Conservation (phyloP, 2,888 invertebrate genomes). For the Drosophila meridionalis region DNA sequence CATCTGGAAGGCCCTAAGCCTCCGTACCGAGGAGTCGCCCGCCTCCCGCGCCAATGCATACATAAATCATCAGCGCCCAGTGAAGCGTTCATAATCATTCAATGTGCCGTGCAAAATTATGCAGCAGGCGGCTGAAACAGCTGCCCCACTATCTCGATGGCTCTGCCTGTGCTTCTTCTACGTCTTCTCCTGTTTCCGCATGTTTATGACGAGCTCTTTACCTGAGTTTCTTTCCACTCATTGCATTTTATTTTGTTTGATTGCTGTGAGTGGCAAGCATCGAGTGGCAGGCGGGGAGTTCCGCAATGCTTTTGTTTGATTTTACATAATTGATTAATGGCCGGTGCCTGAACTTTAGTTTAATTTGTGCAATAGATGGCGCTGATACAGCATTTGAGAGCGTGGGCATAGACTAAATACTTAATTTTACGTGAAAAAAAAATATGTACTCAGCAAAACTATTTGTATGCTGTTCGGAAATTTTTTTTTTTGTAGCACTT, state of each 20-base stretch:
- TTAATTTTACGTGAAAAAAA: background rate
- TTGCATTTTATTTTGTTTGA: conserved; percentile 61
- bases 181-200: background rate
- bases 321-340: conserved; percentile 72
- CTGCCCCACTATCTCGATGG: conserved; percentile 5
- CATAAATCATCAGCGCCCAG: conserved; percentile 61
- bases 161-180: background rate
- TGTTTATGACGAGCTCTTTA: conserved; percentile 1
- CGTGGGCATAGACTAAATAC: background rate
- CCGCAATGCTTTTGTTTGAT: conserved; percentile 48
- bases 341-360: conserved; percentile 25
- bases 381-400: conserved; percentile 2
- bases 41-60: conserved; percentile 1
- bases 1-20: background rate
- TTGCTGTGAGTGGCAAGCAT: conserved; percentile 56
- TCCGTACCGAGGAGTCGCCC: background rate
- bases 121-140: conserved; percentile 40
- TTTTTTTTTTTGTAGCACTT: background rate
- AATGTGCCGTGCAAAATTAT: conserved; percentile 76
- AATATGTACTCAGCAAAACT: background rate
- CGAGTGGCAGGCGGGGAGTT: conserved; percentile 31
- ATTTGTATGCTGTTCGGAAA: background rate
- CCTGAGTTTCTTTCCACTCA: conserved; percentile 24
- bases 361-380: conserved; percentile 10
- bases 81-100: conserved; percentile 69